Evolutionary conservation across 2,113 vertebrate genomes (phyloP).

Genomic region (Otis tarda): DNA sequence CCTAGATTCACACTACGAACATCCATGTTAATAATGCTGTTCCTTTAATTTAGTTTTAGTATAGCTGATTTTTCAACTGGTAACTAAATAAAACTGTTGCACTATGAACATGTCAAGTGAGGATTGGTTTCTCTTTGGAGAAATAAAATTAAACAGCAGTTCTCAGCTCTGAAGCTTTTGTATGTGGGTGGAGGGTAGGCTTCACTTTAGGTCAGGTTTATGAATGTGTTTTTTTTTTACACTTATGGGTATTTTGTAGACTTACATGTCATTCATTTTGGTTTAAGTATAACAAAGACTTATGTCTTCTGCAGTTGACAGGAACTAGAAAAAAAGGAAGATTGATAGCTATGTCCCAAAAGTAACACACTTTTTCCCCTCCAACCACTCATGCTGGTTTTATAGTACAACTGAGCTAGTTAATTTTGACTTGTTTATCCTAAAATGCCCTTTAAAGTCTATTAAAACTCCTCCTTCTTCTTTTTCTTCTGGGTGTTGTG

Average conservation of each 20-base stretch:
- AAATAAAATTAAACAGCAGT: neutral
- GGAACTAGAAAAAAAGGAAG: neutral
- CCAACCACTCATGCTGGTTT: neutral
- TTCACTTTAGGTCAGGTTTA: slow-evolving; percentile 42
- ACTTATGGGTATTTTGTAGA: neutral
- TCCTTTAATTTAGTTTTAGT: slow-evolving; percentile 3
- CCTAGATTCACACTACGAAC: neutral
- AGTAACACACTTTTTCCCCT: neutral
- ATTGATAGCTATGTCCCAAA: neutral
- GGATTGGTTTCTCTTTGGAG: neutral
- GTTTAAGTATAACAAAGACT: neutral
- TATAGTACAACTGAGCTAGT: neutral
- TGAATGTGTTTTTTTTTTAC: slow-evolving; percentile 27
- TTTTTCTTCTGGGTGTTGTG: neutral
- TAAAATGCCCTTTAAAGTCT: neutral
- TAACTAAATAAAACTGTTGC: neutral
- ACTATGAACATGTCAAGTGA: neutral
- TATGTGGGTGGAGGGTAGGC: slow-evolving; percentile 10
- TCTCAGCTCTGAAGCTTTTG: neutral
- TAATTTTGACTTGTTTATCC: neutral
- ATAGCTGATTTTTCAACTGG: neutral
- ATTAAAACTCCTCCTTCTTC: neutral
- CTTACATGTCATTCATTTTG: neutral
- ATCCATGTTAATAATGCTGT: neutral
- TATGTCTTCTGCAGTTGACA: neutral